These are phyloP conservation scores for Acromyrmex heyeri DNA, from an alignment of 1,140 invertebrate species.

Conservation along the genomic window DNA sequence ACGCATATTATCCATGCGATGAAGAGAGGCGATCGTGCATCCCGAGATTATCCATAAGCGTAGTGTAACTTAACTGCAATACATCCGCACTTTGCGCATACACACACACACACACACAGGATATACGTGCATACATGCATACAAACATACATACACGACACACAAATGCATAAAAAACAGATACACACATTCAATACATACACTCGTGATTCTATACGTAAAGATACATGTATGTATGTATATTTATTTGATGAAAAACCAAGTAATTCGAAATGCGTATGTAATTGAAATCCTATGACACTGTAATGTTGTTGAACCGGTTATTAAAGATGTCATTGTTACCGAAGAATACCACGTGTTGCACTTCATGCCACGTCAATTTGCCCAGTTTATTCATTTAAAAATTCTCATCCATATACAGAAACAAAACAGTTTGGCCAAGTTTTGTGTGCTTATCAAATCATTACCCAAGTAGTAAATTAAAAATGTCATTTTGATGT, in stretches of 20 bases:
- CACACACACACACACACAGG: constrained; percentile 52
- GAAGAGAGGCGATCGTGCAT: constrained; percentile 9
- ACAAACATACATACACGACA: constrained; percentile 5
- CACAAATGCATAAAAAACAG: constrained; percentile 75
- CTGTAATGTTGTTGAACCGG: constrained; percentile 86
- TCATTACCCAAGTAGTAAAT: too few relatives aligned
- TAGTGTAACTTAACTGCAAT: constrained; percentile 59
- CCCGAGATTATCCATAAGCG: constrained; percentile 56
- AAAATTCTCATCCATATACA: neutral
- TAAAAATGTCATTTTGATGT: too few relatives aligned
- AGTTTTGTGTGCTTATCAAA: too few relatives aligned
- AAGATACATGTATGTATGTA: constrained; percentile 84
- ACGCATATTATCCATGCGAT: constrained; percentile 25
- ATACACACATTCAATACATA: constrained; percentile 8
- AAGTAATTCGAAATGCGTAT: constrained; percentile 81
- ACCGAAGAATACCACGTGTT: constrained; percentile 82
- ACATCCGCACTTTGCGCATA: constrained; percentile 53
- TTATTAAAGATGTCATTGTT: constrained; percentile 88
- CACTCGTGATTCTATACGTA: constrained; percentile 34
- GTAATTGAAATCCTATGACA: constrained; percentile 83
- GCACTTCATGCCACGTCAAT: constrained; percentile 40
- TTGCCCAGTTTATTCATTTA: neutral
- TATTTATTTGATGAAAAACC: constrained; percentile 81
- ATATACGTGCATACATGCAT: neutral
- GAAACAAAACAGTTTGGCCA: too few relatives aligned